A percentile compares a stretch with the other conserved stretches of the same genome.
Conservation (phyloP, 2,888 invertebrate genomes). For the Metallyticus violacea region DNA sequence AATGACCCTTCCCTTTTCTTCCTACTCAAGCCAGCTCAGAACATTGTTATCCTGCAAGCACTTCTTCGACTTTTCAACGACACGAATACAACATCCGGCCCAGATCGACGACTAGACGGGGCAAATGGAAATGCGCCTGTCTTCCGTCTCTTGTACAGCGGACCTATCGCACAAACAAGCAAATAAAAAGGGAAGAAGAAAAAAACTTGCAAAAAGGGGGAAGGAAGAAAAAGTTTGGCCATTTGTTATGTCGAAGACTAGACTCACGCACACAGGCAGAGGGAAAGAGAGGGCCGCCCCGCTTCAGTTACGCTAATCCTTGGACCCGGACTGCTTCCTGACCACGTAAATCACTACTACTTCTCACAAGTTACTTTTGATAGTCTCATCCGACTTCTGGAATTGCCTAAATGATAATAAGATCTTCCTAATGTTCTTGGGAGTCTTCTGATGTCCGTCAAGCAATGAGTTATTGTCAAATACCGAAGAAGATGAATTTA, state of each 20-base stretch:
- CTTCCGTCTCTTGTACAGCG: conserved; percentile 14
- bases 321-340: not conserved
- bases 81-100: not conserved
- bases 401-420: too few relatives aligned
- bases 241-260: not conserved
- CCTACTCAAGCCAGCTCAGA: not conserved
- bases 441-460: too few relatives aligned
- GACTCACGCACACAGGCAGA: not conserved
- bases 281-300: not conserved
- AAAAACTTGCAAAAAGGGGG: too few relatives aligned
- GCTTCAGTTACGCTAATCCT: not conserved
- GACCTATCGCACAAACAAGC: not conserved
- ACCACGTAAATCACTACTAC: not conserved
- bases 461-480: too few relatives aligned
- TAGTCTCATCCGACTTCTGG: not conserved
- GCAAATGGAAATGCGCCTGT: not conserved
- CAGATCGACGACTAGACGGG: not conserved
- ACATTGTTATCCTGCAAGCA: not conserved
- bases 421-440: not conserved
- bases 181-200: not conserved
- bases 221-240: conserved; percentile 5
- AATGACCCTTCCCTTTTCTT: not conserved
- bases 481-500: too few relatives aligned
- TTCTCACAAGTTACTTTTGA: not conserved
- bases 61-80: not conserved